Conservation (phyloP, 2,888 invertebrate species). For the Brachycybe producta region DNA sequence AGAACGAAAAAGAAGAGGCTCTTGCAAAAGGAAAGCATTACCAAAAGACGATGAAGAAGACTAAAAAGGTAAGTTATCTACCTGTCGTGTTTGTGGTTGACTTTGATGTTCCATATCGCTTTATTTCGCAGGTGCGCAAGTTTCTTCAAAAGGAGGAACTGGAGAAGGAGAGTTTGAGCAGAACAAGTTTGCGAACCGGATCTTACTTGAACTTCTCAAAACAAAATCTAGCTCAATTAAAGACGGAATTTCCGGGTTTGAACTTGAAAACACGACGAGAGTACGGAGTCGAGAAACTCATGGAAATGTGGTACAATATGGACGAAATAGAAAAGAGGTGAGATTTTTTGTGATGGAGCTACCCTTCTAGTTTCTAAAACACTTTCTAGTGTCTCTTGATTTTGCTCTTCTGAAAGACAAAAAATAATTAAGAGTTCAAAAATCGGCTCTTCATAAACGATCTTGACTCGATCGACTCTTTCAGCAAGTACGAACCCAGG, state of each 20-base stretch:
- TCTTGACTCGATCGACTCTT: background rate
- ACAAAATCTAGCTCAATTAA: conserved; percentile 38
- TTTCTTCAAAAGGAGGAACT: no score
- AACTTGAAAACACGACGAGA: conserved; percentile 45
- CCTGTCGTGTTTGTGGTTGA: no score
- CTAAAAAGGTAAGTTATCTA: conserved; percentile 43
- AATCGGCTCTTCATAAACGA: background rate
- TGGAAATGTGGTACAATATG: conserved; percentile 52
- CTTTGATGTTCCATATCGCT: no score
- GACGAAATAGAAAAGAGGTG: conserved; percentile 43
- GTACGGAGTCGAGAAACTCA: conserved; percentile 45
- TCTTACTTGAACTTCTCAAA: conserved; percentile 43
- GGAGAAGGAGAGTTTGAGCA: conserved; percentile 27
- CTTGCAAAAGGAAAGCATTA: conserved; percentile 45
- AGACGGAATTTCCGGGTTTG: conserved; percentile 31
- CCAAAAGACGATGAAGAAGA: conserved; percentile 42
- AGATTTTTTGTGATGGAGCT: background rate
- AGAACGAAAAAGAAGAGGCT: conserved; percentile 43
- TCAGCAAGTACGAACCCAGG: no score
- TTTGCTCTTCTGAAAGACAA: background rate
- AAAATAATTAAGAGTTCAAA: background rate
- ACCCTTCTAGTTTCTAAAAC: background rate
- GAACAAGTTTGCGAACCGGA: background rate
- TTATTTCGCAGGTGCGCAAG: no score
- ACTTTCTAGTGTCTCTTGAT: background rate